Evolutionary conservation across 2,888 invertebrate species (phyloP).

Genomic region (Pseudococcus jackbeardsleyi): DNA sequence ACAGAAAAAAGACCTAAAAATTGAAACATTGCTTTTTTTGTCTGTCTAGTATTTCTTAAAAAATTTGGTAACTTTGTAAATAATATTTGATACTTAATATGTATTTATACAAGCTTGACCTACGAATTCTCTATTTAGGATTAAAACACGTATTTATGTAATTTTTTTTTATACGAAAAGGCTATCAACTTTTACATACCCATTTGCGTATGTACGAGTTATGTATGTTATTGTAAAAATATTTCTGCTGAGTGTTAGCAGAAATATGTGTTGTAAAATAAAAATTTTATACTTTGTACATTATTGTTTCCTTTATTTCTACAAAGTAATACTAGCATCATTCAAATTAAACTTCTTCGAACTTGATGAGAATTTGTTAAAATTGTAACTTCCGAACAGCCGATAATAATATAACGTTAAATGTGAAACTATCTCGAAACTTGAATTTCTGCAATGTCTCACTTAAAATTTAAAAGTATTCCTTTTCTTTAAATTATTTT

Average conservation of each 20-base stretch:
- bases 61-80: constrained; percentile 53
- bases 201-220: constrained; percentile 52
- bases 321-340: not conserved
- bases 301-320: constrained; percentile 53
- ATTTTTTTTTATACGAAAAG: constrained; percentile 29
- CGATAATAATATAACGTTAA: not conserved
- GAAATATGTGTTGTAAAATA: constrained; percentile 59
- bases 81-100: constrained; percentile 64
- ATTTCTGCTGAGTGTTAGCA: constrained; percentile 38
- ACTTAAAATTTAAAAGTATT: not conserved
- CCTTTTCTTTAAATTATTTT: not conserved
- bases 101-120: constrained; percentile 56
- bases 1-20: constrained; percentile 52
- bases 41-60: constrained; percentile 36
- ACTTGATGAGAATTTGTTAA: not conserved
- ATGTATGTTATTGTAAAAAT: constrained; percentile 63
- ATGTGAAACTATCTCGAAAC: not conserved
- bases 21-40: constrained; percentile 46
- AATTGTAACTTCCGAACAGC: not conserved
- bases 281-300: constrained; percentile 63
- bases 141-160: constrained; percentile 54
- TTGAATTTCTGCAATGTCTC: not conserved
- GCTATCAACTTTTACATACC: constrained; percentile 33
- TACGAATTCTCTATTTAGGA: constrained; percentile 40
- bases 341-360: not conserved